Evolutionary conservation across 35 echinoderm and acorn worm species (phyloP).

Genomic region (Heliocidaris erythrogramma): DNA sequence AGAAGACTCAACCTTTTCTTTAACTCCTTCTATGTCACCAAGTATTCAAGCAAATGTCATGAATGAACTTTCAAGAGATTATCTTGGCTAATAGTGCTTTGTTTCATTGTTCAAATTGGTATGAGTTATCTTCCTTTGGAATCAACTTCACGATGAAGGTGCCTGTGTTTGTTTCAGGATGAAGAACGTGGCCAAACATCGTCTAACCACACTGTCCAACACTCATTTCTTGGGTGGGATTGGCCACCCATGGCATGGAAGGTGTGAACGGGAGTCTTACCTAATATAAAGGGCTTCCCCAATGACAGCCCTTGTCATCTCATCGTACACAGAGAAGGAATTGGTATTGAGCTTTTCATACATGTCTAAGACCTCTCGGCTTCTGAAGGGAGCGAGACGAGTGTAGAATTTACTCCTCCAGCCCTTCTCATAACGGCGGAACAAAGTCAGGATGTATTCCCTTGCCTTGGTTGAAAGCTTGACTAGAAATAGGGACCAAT

Average conservation of each 20-base stretch:
- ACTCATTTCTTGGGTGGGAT: background rate
- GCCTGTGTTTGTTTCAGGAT: background rate
- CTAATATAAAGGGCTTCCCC: conserved; percentile 28
- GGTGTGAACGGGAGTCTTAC: background rate
- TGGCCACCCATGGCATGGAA: background rate
- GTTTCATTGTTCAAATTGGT: background rate
- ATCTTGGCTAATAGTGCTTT: too few species aligned
- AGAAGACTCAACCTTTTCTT: too few species aligned
- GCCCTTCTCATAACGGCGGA: conserved; percentile 24
- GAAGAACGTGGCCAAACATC: too few species aligned
- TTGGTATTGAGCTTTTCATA: conserved; percentile 15
- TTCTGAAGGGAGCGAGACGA: background rate
- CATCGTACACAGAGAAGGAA: conserved; percentile 35
- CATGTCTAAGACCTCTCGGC: background rate
- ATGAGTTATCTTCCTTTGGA: background rate
- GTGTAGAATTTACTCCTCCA: conserved; percentile 17
- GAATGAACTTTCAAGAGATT: too few species aligned
- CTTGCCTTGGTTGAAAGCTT: background rate
- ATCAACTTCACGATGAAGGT: background rate
- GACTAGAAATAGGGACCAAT: background rate
- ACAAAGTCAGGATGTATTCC: background rate
- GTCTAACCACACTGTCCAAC: too few species aligned
- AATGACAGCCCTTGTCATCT: background rate
- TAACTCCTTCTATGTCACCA: too few species aligned
- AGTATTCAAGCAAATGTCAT: too few species aligned